Base-by-base conservation (phyloP, 2,797 vertebrate species). In the Oophaga sylvatica region DNA sequence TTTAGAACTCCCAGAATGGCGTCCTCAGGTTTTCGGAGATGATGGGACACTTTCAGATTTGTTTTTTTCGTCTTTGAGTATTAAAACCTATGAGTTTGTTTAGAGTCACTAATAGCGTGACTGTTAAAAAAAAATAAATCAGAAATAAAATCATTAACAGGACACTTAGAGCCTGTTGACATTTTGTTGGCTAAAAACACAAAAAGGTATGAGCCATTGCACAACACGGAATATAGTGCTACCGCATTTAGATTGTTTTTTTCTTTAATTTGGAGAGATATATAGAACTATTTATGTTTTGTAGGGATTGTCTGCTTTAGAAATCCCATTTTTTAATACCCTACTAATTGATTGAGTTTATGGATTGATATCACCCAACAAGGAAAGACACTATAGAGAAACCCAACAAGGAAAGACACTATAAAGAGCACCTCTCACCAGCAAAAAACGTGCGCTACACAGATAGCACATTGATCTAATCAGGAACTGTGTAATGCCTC, bases 41-140 rank as follows among this genome's bases (percentile, higher is more conserved):
- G 41, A 81, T 0, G 31, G 80, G 22, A 13, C 5, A 31, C 2
- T 3, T 60, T 45, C 5, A n/a, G 16, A 12, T 63, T 81, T 79
- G n/a, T 26, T 60, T 59, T 60, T 57, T 29, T 35, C 1, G 7
- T 20, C 90, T 31, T n/a, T 92, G 70, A 91, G 4, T 94, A 90
- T 89, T 92, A 83, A 84, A 83, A 83, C 26, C 79, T 70, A 68
- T 82, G 13, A 88, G 35, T 94, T 95, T 96, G 41, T 94, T 96
- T 96, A 96, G 95, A 95, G 95, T 96, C 95, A 95, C 94, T 91
- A 90, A 63, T 87, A 92, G 0, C 79, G 93, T 94, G 95, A 96
- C 95, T 96, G 92, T 91, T 41, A 41, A 41, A 73, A 75, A 62
- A 76, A 26, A 22, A 56, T 56, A 13, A 56, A 26, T 26, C 26